A percentile compares a stretch with the other conserved stretches of the same genome.
Evolutionary conservation across 2,797 vertebrate genomes (phyloP).

Genomic region (Hippopotamyrus pictus): DNA sequence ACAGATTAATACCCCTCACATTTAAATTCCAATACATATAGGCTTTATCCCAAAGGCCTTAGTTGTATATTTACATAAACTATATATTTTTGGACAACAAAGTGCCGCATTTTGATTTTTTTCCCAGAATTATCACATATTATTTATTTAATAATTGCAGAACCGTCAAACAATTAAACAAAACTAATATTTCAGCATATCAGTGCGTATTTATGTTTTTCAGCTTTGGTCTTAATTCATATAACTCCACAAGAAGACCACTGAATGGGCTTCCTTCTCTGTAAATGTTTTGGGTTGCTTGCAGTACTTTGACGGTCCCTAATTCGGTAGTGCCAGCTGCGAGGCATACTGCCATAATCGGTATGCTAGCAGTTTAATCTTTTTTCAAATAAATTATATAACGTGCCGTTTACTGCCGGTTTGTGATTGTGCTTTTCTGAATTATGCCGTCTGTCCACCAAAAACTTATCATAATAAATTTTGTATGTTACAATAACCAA

Average conservation of each 20-base stretch:
- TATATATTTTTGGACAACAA: too few species aligned
- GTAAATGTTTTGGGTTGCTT: background rate
- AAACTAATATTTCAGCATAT: background rate
- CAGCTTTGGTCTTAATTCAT: background rate
- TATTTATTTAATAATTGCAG: background rate
- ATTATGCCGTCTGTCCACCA: background rate
- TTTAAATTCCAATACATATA: too few species aligned
- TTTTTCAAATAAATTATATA: background rate
- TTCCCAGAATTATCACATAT: too few species aligned
- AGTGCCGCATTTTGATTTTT: too few species aligned
- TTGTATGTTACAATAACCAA: background rate
- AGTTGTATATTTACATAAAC: too few species aligned
- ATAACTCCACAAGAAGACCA: background rate
- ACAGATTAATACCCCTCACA: background rate
- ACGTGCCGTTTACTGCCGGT: background rate
- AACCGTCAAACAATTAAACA: background rate
- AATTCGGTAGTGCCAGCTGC: background rate
- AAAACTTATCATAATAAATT: background rate
- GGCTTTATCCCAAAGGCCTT: too few species aligned
- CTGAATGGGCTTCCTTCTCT: background rate
- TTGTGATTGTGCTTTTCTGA: background rate
- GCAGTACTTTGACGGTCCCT: background rate
- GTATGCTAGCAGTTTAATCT: background rate
- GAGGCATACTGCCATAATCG: background rate
- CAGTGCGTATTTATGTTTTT: background rate